Evolutionary conservation across 1,140 invertebrate species (phyloP), one percentile per base, ranked within the genome.

Genomic region (Galleria mellonella): DNA sequence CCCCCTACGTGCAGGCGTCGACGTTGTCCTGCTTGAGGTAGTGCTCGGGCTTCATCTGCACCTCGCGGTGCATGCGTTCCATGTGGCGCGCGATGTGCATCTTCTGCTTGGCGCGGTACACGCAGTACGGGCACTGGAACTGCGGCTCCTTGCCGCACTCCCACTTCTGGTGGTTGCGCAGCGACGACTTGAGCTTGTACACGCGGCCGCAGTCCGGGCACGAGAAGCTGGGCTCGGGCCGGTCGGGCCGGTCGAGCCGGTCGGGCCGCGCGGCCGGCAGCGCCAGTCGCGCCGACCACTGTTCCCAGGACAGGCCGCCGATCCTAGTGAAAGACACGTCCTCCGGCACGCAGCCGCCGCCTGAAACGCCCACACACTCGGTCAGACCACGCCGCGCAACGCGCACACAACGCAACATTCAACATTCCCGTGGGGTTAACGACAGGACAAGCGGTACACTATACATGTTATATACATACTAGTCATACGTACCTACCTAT

Each of bases 141-240:
- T 94, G 92, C 0, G 93, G 93, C 75, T 94, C 93, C 78, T 94
- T 94, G 54, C 92, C 93, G 76, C 94, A 95, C 73, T 95, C 94
- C 93, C 93, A 95, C 74, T 95, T 94, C 83, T 94, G 93, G 72
- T 95, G 93, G 71, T 94, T 95, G 13, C 93, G 88, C 66, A 95
- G 86, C 60, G 93, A 94, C 48, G 93, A 94, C 81, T 94, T 94
- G 35, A 95, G 87, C 72, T 95, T 95, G 83, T 95, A 95, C 36
- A 93, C 90, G 32, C 93, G 89, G 36, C 93, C 93, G 78, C 94
- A 95, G 55, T 93, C 91, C 9, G 91, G 88, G 76, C 92, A 94
- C 62, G 92, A 91, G 76, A 94, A 92, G 49, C 91, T 90, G 62
- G 89, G 86, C 58, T 76, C 78, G 49, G 62, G 58, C 3, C 72